A percentile compares a stretch with the other conserved stretches of the same genome.
Conservation (phyloP, 1,140 invertebrate genomes). For the Drosophila dunni region DNA sequence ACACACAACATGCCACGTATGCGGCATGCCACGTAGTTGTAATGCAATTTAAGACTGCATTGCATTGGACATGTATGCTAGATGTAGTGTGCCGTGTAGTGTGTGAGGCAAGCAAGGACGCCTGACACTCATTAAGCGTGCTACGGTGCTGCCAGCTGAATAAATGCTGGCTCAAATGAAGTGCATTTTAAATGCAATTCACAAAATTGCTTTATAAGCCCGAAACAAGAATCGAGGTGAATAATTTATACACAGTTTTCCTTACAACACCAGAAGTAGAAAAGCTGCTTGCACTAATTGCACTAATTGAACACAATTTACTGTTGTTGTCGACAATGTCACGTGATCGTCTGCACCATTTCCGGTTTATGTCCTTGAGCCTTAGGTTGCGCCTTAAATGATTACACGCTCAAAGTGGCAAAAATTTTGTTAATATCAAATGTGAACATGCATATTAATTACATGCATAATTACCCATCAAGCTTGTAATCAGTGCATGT, state of each 20-base stretch:
- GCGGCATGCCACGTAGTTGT: not conserved
- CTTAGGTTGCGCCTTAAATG: conserved; percentile 18
- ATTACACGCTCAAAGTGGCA: conserved; percentile 58
- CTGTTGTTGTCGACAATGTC: conserved; percentile 40
- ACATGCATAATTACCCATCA: conserved; percentile 76
- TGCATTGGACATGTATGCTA: conserved; percentile 13
- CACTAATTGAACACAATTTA: conserved; percentile 77
- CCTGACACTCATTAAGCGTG: conserved; percentile 41
- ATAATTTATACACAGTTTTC: not conserved
- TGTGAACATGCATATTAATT: conserved; percentile 80
- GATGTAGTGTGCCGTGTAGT: no score
- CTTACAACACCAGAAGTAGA: not conserved
- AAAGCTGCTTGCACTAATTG: conserved; percentile 74
- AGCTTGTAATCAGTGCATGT: conserved; percentile 23
- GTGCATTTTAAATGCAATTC: conserved; percentile 54
- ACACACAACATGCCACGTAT: not conserved
- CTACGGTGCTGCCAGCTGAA: conserved; percentile 21
- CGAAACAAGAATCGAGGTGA: conserved; percentile 18
- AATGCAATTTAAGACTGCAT: conserved; percentile 30
- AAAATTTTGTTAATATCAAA: conserved; percentile 77
- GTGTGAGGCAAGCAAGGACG: not conserved
- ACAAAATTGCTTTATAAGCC: conserved; percentile 43
- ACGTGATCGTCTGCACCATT: conserved; percentile 11
- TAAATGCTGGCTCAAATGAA: conserved; percentile 39
- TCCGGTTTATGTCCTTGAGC: conserved; percentile 21